Percentiles rank a stretch among this genome's conserved stretches.
phyloP scores from a whole-genome alignment of 2,888 invertebrate species.

The Mimas tiliae region DNA sequence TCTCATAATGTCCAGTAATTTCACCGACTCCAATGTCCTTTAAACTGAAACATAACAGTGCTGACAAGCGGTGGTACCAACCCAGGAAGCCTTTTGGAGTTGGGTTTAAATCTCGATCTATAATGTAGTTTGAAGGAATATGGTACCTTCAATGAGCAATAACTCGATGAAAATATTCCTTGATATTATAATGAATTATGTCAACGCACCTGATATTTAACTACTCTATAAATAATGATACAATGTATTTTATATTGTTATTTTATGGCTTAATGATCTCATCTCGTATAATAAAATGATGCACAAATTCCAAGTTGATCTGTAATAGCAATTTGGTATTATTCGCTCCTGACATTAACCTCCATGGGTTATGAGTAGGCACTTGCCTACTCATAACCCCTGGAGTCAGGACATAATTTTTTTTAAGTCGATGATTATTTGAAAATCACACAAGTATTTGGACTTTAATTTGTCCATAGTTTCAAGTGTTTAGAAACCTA shows the following conservation, averaged over 20 bases:
- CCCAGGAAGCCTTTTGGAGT: too few species aligned
- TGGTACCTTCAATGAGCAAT: background rate
- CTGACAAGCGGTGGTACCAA: too few species aligned
- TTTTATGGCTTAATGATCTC: slow-evolving; percentile 7
- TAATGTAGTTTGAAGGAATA: background rate
- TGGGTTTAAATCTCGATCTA: background rate
- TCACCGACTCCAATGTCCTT: too few species aligned
- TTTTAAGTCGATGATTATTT: too few species aligned
- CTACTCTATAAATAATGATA: background rate
- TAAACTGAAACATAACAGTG: too few species aligned
- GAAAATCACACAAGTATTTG: background rate
- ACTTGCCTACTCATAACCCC: background rate
- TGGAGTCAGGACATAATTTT: too few species aligned
- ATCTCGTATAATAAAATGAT: background rate
- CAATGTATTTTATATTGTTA: slow-evolving; percentile 13
- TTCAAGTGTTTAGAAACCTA: too few species aligned
- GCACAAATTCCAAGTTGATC: background rate
- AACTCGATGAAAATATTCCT: background rate
- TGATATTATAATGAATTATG: background rate
- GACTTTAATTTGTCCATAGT: too few species aligned
- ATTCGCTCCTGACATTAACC: background rate
- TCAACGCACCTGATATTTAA: background rate
- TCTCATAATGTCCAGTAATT: too few species aligned
- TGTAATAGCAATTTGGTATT: too few species aligned
- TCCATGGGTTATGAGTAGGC: too few species aligned